Evolutionary conservation across 2,113 vertebrate species (phyloP).

Genomic region (Amphiprion ocellaris): DNA sequence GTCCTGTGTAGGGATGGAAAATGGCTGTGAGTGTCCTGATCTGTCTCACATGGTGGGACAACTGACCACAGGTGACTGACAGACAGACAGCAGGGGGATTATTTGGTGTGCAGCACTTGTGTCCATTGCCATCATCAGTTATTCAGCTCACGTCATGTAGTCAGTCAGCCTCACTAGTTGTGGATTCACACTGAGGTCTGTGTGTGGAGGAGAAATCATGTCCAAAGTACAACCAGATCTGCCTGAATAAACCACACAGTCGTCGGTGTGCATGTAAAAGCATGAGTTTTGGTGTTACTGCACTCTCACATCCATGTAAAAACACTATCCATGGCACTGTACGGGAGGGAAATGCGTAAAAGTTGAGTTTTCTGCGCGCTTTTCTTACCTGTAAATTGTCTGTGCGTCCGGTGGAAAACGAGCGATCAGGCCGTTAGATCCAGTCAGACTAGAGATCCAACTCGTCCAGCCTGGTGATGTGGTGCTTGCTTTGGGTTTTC

Average conservation of each 20-base stretch:
- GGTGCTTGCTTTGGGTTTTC: slow-evolving; percentile 21
- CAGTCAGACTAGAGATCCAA: slow-evolving; percentile 55
- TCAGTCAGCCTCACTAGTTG: neutral
- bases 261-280: neutral
- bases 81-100: slow-evolving; percentile 39
- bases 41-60: slow-evolving; percentile 49
- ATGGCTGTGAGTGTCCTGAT: neutral
- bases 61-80: slow-evolving; percentile 68
- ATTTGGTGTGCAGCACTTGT: slow-evolving; percentile 45
- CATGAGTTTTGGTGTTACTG: neutral
- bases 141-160: slow-evolving; percentile 54
- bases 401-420: neutral
- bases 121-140: slow-evolving; percentile 52
- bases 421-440: slow-evolving; percentile 23
- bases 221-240: neutral
- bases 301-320: neutral
- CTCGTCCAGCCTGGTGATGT: slow-evolving; percentile 56
- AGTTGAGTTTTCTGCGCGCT: neutral
- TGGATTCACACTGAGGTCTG: slow-evolving; percentile 8
- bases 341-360: neutral
- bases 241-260: neutral
- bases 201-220: neutral
- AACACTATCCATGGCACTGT: neutral
- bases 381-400: slow-evolving; percentile 44
- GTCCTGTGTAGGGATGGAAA: neutral